These are phyloP conservation scores for Pachyrhynchus sulphureomaculatus DNA, from an alignment of 1,140 invertebrate genomes.

Conservation along the genomic window DNA sequence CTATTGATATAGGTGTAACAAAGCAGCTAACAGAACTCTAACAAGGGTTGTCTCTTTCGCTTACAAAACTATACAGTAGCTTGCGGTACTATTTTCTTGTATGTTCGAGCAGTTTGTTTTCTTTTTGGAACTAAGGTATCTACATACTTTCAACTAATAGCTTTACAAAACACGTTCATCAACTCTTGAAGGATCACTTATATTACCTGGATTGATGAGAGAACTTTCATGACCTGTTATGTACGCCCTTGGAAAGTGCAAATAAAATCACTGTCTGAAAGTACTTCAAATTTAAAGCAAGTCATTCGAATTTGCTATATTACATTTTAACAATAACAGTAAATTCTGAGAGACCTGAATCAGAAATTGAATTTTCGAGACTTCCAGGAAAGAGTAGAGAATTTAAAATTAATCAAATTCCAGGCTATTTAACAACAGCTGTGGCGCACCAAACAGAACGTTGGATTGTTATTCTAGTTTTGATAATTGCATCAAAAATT, in stretches of 20 bases:
- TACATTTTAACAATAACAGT: slow-evolving; percentile 24
- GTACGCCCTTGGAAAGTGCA: slow-evolving; percentile 10
- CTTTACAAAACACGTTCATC: no score
- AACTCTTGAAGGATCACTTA: no score
- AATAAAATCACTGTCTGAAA: slow-evolving; percentile 14
- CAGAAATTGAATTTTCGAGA: slow-evolving; percentile 16
- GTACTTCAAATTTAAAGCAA: slow-evolving; percentile 10
- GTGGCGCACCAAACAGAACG: background rate
- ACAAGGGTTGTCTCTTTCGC: no score
- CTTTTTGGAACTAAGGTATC: no score
- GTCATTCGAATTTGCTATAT: slow-evolving; percentile 9
- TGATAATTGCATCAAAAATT: slow-evolving; percentile 37
- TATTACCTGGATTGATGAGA: no score
- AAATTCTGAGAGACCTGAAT: slow-evolving; percentile 18
- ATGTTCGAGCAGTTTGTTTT: no score
- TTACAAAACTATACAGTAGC: no score
- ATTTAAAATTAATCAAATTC: slow-evolving; percentile 20
- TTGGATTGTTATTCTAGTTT: slow-evolving; percentile 9
- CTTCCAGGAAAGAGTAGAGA: slow-evolving; percentile 5
- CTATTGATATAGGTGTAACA: no score
- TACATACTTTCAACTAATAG: no score
- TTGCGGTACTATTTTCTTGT: no score
- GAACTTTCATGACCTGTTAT: no score
- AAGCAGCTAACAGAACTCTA: no score
- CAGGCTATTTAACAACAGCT: slow-evolving; percentile 1